phyloP scores from a whole-genome alignment of 1,140 invertebrate genomes.

The Cyrtorhinus lividipennis region DNA sequence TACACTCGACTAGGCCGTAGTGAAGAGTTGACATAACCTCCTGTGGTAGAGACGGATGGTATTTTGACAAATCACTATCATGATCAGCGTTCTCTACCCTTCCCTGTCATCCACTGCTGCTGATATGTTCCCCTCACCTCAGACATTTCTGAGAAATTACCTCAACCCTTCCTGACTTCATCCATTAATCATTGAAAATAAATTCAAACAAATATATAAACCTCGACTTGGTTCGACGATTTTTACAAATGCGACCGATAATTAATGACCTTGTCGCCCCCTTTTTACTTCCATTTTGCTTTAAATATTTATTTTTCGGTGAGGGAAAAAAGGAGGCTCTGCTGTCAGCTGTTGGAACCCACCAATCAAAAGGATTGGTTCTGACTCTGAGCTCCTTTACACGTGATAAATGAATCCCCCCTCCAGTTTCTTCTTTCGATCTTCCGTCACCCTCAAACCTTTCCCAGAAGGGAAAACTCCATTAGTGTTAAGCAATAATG shows the following conservation, averaged over 20 bases:
- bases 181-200: not conserved
- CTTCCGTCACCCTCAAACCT: not conserved
- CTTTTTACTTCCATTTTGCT: not conserved
- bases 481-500: not conserved
- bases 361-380: conserved; percentile 9
- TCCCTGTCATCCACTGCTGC: no score
- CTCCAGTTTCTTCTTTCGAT: no score
- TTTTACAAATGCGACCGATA: not conserved
- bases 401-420: conserved; percentile 1
- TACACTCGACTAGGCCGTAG: no score
- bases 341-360: conserved; percentile 1
- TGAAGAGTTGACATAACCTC: no score
- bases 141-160: not conserved
- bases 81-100: no score
- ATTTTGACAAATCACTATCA: no score
- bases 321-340: not conserved
- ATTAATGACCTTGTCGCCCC: not conserved
- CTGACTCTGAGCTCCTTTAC: conserved; percentile 6
- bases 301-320: conserved; percentile 5
- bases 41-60: no score
- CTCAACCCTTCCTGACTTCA: not conserved
- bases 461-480: conserved; percentile 4
- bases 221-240: not conserved
- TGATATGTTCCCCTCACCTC: not conserved
- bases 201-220: not conserved